Evolutionary conservation across 1,140 invertebrate genomes (phyloP), one percentile per base, ranked within the genome.

Genomic region (Pantala flavescens): DNA sequence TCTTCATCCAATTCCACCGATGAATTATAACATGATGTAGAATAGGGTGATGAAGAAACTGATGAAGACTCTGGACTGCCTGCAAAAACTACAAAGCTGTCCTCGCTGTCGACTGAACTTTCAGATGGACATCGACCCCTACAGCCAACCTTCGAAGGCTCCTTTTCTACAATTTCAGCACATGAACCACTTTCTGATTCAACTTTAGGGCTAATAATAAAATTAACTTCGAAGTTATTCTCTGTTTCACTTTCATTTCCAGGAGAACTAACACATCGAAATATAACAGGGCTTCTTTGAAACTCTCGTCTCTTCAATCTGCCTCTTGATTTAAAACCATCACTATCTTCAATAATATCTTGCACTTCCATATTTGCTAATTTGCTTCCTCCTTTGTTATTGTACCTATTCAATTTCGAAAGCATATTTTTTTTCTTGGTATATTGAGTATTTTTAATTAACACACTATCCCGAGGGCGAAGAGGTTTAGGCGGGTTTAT

Each of bases 21-120:
- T 70, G 76, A 74, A 23, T 71, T 75, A 71, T 78, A 75, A 7
- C 78, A 78, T 21, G 74, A 75, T 5, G n/a, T 12, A 21, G 49
- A 21, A 16, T 19, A 63, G 2, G 49, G 49, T 3, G 49, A 63
- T 21, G 49, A 63, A 5, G 49, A 16, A 63, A 21, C 43, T 16
- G 16, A 63, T 7, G 49, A 16, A 63, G 49, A 7, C 14, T 63
- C 49, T 63, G 49, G 49, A 63, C 49, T 19, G 72, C 77, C 73
- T 70, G 81, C 79, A 77, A 83, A 84, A 42, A 83, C 78, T 73
- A 84, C 81, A 24, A 79, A 83, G 74, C 82, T 84, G 73, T 84
- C 82, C 36, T 84, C 82, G n/a, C 81, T 84, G 71, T 84, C 82
- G 7, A 80, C 76, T 0, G 83, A 84, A 75, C 78, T 81, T 72